Base-by-base conservation (phyloP, 2,888 invertebrate genomes). In the Plutella xylostella region DNA sequence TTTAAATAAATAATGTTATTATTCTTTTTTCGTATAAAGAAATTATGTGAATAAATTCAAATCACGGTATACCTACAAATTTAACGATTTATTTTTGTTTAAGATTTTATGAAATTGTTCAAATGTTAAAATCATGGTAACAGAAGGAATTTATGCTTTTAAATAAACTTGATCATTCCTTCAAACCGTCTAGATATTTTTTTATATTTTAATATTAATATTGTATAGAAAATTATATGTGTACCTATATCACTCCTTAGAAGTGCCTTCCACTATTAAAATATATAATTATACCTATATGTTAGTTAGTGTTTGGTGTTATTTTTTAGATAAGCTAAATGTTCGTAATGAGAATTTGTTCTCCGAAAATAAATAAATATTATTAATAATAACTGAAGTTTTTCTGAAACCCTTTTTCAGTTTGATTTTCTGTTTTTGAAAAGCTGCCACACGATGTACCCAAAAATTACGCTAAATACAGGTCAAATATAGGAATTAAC, bases 231-330 rank as follows among this genome's bases (percentile, higher is more conserved):
- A 43, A 37, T 50, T 22, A 48, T 44, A n/a, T n/a, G n/a, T n/a
- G n/a, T n/a, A n/a, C n/a, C n/a, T 28, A 12, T 54, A 49, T 51
- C 58, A 58, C 57, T 62, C 58, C 53, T 54, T 65, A 60, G 60
- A 69, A 69, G 72, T 72, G 72, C 72, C 72, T 72, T 72, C 54
- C 48, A 48, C 51, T 45, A n/a, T n/a, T n/a, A n/a, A 50, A 54
- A 53, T 53, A 35, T 31, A 45, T 49, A 42, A 46, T 50, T 48
- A 34, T 41, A 44, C 38, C 45, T 14, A 28, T 35, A 19, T 44
- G 19, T 31, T 25, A n/a, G 40, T 40, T 38, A 33, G 14, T 41
- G 28, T 40, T 18, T 41, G 33, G 40, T 45, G n/a, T n/a, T 39
- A 38, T 40, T 51, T 54, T 56, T 54, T 56, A 53, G 46, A 53